Conservation (phyloP, 1,140 invertebrate species). For the Aphaenogaster rudis region DNA sequence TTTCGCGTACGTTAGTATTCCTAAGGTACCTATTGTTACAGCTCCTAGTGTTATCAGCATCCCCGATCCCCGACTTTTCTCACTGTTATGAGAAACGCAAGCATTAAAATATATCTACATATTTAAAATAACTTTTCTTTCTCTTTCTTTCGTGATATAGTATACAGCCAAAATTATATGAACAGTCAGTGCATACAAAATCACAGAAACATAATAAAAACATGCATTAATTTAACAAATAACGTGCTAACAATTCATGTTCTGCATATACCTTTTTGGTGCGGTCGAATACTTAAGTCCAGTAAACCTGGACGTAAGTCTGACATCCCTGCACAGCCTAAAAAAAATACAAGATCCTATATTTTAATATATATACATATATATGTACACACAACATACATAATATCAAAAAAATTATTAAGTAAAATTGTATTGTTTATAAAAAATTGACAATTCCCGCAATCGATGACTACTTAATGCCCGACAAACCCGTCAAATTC, state of each 20-base stretch:
- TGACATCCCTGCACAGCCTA: conserved; percentile 80
- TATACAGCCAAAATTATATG: neutral
- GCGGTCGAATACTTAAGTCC: conserved; percentile 81
- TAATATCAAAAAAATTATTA: neutral
- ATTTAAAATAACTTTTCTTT: neutral
- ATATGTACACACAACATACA: neutral
- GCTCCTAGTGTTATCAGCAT: conserved; percentile 87
- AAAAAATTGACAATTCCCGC: neutral
- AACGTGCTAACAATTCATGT: neutral
- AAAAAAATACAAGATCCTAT: conserved; percentile 63
- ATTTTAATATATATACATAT: neutral
- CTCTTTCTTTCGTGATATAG: neutral
- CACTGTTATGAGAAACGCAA: conserved; percentile 69
- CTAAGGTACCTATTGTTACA: conserved; percentile 87
- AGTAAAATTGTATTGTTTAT: conserved; percentile 3
- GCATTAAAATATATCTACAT: conserved; percentile 22
- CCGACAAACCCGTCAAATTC: neutral
- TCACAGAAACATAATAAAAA: neutral
- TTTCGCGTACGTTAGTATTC: conserved; percentile 89
- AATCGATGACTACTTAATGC: neutral
- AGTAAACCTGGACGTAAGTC: conserved; percentile 77
- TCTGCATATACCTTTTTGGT: conserved; percentile 67
- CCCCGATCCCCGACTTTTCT: conserved; percentile 77
- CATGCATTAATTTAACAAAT: conserved; percentile 30
- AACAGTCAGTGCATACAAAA: neutral